Evolutionary conservation across 2,888 invertebrate species (phyloP), one percentile per base, ranked within the genome.

Genomic region (Anodontia alba): DNA sequence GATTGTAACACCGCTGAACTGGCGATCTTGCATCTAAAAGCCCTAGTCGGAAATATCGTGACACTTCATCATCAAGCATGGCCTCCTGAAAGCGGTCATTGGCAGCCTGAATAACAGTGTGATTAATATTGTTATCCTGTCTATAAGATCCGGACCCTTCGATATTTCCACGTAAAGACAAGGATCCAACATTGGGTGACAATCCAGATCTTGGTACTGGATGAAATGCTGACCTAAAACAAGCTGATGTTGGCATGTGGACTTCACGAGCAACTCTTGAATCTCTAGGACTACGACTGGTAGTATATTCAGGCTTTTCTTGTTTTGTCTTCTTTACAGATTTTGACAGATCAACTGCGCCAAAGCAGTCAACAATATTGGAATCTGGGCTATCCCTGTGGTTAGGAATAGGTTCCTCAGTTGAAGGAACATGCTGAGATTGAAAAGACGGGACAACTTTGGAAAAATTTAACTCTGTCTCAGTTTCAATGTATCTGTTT

Each of bases 1-100:
- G 84, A 57, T 84, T 73, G 26, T 33, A 46, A 62, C 81, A 82
- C 7, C 62, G 43, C 20, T 76, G 38, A 12, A 69, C 66, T n/a
- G 54, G n/a, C 10, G 42, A 68, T 26, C 72, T 62, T 0, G 62
- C 62, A 15, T 49, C 42, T 23, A 77, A 54, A 7, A 42, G 72
- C n/a, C 78, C 76, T 12, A 78, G 71, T 20, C 78, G 33, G 31
- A 72, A 76, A 69, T 62, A 84, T 66, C 76, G 36, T 12, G 72
- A 68, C 1, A 84, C 84, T 57, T 84, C 84, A 23, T 81, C 76
- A 49, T 84, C 80, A 5, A 81, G 43, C 23, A 81, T 33, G 3
- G 81, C 84, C 29, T 78, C 81, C 0, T 75, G 54, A 67, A 75
- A 84, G 1, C 78, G 68, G 46, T 75, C 76, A 73, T 76, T 70